phyloP scores from a whole-genome alignment of 2,797 vertebrate genomes.

The Serranus cabrilla region DNA sequence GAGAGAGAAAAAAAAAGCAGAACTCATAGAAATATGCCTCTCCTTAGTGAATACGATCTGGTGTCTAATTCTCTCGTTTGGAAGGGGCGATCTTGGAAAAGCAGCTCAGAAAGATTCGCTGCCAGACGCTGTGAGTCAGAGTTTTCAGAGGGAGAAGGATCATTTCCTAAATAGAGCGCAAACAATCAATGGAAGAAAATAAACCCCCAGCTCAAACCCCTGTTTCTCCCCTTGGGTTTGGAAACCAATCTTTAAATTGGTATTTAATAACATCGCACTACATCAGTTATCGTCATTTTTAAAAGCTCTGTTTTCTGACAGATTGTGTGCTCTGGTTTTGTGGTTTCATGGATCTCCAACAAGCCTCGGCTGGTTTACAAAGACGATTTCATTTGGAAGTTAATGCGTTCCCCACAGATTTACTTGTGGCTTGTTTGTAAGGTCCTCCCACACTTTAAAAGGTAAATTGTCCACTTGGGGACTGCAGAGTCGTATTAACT shows the following conservation, averaged over 20 bases:
- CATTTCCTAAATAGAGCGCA: constrained; percentile 66
- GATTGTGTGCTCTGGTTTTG: constrained; percentile 52
- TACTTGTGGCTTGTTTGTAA: constrained; percentile 48
- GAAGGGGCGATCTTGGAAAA: constrained; percentile 62
- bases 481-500: constrained; percentile 49
- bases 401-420: constrained; percentile 49
- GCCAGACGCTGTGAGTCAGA: constrained; percentile 72
- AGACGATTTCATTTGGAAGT: constrained; percentile 67
- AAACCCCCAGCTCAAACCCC: constrained; percentile 53
- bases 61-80: constrained; percentile 71
- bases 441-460: constrained; percentile 56
- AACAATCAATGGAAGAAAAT: constrained; percentile 71
- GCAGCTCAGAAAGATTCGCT: constrained; percentile 46
- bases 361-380: constrained; percentile 41
- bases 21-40: constrained; percentile 56
- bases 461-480: constrained; percentile 59
- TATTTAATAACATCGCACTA: constrained; percentile 61
- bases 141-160: constrained; percentile 67
- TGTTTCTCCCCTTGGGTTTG: constrained; percentile 45
- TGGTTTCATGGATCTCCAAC: constrained; percentile 59
- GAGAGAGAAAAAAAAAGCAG: constrained; percentile 22
- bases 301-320: constrained; percentile 35
- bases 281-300: constrained; percentile 49
- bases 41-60: constrained; percentile 61
- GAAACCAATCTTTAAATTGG: constrained; percentile 56